Conservation (phyloP, 2,888 invertebrate genomes). For the Drosophila putrida region DNA sequence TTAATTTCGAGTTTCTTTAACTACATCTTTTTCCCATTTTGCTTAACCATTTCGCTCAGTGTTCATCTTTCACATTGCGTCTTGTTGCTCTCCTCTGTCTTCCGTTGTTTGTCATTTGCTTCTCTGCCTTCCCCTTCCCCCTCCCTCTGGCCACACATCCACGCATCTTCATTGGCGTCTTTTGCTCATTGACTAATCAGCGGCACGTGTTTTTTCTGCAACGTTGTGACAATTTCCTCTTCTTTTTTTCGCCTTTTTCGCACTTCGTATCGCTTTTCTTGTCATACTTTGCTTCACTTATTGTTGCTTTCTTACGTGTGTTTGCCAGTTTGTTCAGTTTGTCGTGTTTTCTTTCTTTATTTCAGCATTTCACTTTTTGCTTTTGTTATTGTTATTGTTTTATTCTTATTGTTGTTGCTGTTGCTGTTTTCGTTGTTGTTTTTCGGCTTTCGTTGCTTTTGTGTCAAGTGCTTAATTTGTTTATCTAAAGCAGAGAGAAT, state of each 20-base stretch:
- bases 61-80: constrained; percentile 4
- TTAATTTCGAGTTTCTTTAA: neutral
- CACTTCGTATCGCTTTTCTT: constrained; percentile 52
- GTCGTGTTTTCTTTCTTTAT: constrained; percentile 53
- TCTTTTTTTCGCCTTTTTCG: constrained; percentile 51
- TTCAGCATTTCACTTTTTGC: constrained; percentile 35
- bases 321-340: constrained; percentile 26
- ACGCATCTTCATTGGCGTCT: constrained; percentile 19
- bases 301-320: constrained; percentile 55
- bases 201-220: constrained; percentile 78
- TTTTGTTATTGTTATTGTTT: constrained; percentile 14
- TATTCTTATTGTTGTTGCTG: constrained; percentile 3
- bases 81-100: constrained; percentile 9
- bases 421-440: constrained; percentile 13
- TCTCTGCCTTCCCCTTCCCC: neutral
- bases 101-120: constrained; percentile 12
- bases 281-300: constrained; percentile 19
- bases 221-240: constrained; percentile 75
- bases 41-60: constrained; percentile 19
- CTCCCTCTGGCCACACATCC: no score
- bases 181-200: constrained; percentile 68
- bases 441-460: constrained; percentile 43
- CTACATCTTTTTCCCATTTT: neutral
- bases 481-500: constrained; percentile 63
- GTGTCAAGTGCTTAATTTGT: constrained; percentile 65